phyloP scores from a whole-genome alignment of 2,797 vertebrate species.

The Alcedo atthis region DNA sequence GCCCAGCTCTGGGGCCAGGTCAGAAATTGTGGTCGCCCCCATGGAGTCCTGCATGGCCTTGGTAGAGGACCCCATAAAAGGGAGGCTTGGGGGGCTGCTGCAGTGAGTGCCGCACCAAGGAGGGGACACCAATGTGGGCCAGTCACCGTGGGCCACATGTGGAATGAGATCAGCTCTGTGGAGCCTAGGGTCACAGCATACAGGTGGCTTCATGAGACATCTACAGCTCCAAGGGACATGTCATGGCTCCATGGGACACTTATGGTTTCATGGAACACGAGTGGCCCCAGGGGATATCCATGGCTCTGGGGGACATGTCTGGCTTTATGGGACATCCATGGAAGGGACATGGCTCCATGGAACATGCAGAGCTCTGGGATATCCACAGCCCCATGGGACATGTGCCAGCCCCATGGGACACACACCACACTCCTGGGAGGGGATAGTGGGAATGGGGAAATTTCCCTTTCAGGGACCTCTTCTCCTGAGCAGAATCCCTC shows the following conservation, averaged over 20 bases:
- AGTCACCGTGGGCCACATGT: rapidly evolving
- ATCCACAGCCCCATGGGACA: not conserved
- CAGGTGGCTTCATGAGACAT: rapidly evolving
- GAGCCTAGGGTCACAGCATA: not conserved
- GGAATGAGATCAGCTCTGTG: rapidly evolving
- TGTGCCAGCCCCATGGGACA: not conserved
- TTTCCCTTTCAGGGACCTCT: not conserved
- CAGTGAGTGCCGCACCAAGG: rapidly evolving
- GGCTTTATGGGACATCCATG: not conserved
- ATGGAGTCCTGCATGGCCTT: rapidly evolving
- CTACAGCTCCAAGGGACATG: not conserved
- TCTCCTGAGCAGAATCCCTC: not conserved
- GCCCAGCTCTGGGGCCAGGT: not conserved
- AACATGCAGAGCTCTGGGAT: not conserved
- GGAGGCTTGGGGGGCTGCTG: not conserved
- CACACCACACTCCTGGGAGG: too few relatives aligned
- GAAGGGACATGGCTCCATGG: not conserved
- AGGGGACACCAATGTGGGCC: rapidly evolving
- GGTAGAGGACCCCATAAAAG: not conserved
- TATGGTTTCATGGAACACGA: not conserved
- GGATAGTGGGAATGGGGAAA: not conserved
- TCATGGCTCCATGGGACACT: not conserved
- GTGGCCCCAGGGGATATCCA: not conserved
- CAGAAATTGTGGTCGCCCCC: rapidly evolving
- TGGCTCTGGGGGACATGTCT: not conserved